Evolutionary conservation across 2,113 vertebrate genomes (phyloP).

Genomic region (Rhinogobius similis): DNA sequence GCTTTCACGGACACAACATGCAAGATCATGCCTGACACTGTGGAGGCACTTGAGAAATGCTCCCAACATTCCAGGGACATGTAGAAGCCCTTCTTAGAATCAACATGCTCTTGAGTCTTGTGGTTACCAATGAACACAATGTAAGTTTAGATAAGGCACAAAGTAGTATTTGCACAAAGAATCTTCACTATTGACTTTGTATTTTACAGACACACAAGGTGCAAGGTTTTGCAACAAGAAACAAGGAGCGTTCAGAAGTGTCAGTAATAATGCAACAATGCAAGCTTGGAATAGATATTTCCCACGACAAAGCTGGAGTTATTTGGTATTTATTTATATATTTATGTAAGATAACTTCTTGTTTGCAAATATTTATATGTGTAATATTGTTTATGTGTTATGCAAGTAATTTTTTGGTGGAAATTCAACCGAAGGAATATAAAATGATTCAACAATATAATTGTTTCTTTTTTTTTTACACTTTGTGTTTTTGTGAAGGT

Average conservation of each 20-base stretch:
- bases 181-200: constrained; percentile 10
- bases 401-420: too few relatives aligned
- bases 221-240: constrained; percentile 3
- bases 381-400: neutral
- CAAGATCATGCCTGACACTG: constrained; percentile 55
- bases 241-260: neutral
- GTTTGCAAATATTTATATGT: neutral
- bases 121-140: constrained; percentile 3
- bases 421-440: too few relatives aligned
- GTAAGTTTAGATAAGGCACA: constrained; percentile 10
- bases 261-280: neutral
- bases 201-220: neutral
- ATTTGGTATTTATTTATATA: too few relatives aligned
- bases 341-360: neutral
- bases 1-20: constrained; percentile 42
- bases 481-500: too few relatives aligned
- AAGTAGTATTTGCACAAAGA: constrained; percentile 1
- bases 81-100: constrained; percentile 25
- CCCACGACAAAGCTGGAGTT: neutral
- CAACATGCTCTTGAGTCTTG: constrained; percentile 19
- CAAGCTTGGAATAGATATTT: neutral
- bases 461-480: too few relatives aligned
- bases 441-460: too few relatives aligned
- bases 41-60: constrained; percentile 43
- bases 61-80: constrained; percentile 30